Evolutionary conservation across 2,113 vertebrate genomes (phyloP).

Genomic region (Silurus meridionalis): DNA sequence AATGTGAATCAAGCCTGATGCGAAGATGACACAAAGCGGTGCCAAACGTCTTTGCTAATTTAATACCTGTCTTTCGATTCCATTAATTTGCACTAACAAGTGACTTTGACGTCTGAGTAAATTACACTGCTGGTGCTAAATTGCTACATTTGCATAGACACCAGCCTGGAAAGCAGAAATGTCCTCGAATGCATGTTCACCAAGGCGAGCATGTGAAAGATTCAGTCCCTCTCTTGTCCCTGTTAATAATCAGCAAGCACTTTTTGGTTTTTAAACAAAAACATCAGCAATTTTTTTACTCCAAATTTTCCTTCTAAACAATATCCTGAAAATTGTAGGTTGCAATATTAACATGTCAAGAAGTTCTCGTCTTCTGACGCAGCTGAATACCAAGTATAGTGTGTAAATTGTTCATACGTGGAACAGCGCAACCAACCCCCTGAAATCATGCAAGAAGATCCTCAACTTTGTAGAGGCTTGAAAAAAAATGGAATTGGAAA

Average conservation of each 20-base stretch:
- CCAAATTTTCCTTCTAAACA: neutral
- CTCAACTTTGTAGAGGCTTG: conserved; percentile 5
- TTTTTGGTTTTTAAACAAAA: neutral
- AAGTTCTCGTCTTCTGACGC: neutral
- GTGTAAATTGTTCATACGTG: neutral
- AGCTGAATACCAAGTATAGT: neutral
- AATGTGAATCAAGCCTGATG: neutral
- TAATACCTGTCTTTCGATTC: neutral
- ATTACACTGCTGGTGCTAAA: neutral
- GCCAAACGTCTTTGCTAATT: neutral
- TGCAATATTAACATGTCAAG: neutral
- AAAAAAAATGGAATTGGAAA: conserved; percentile 37
- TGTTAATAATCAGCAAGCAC: neutral
- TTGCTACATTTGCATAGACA: neutral
- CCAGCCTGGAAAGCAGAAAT: neutral
- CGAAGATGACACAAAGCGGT: neutral
- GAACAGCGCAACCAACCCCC: neutral
- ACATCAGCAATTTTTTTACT: no score
- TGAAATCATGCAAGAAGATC: neutral
- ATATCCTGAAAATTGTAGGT: neutral
- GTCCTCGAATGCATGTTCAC: neutral
- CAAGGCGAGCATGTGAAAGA: neutral
- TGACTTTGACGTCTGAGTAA: neutral
- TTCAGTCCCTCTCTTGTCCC: neutral
- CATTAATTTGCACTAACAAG: neutral